phyloP scores from a whole-genome alignment of 1,140 invertebrate species.

The Drosophila cardini region DNA sequence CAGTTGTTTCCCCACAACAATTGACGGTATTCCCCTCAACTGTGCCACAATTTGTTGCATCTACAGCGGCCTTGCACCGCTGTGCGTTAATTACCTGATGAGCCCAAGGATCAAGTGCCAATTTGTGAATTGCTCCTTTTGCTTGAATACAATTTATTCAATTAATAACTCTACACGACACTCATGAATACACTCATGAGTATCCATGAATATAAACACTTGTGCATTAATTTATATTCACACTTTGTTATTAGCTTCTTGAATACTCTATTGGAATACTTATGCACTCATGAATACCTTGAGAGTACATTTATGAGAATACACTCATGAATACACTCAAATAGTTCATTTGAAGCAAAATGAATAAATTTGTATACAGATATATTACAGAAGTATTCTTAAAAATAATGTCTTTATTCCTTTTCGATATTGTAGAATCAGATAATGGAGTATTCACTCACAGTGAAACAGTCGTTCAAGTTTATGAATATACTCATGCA shows the following conservation, averaged over 20 bases:
- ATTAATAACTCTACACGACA: neutral
- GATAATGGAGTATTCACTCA: neutral
- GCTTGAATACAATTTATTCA: slow-evolving; percentile 21
- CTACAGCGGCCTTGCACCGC: slow-evolving; percentile 17
- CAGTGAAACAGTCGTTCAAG: too few species aligned
- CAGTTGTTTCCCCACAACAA: too few species aligned
- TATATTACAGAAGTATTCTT: too few species aligned
- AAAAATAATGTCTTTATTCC: too few species aligned
- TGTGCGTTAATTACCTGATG: slow-evolving; percentile 71
- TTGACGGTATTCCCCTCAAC: slow-evolving; percentile 2
- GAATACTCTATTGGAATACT: neutral
- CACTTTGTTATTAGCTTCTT: too few species aligned
- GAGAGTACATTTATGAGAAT: neutral
- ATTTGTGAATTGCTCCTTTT: slow-evolving; percentile 36
- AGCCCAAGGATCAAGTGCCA: slow-evolving; percentile 54
- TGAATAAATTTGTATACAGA: too few species aligned
- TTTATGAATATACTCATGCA: neutral
- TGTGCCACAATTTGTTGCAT: slow-evolving; percentile 33
- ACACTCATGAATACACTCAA: slow-evolving; percentile 3
- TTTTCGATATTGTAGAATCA: too few species aligned
- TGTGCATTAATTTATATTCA: neutral
- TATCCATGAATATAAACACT: neutral
- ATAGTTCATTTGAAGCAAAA: too few species aligned
- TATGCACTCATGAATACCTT: neutral
- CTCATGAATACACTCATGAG: neutral